Base-by-base conservation (phyloP, 2,113 vertebrate species). In the Datnioides undecimradiatus region DNA sequence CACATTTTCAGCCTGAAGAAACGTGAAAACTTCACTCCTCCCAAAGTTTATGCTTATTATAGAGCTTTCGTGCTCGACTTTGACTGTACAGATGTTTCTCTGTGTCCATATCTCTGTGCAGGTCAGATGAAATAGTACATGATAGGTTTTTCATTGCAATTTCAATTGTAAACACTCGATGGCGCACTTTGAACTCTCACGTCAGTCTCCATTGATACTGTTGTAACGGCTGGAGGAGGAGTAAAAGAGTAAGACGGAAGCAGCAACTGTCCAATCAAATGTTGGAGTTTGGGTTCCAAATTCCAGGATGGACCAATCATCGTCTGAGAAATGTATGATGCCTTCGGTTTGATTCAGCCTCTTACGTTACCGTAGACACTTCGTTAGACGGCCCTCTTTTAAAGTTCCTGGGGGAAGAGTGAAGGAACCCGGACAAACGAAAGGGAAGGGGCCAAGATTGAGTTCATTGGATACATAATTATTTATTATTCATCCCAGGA, bases 401-500 rank as follows among this genome's bases (percentile, higher is more conserved):
- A 90, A 95, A 95, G 91, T 94, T 94, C 89, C 87, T 85, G 71
- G 88, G 89, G 87, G 86, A 84, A 90, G 91, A 91, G 84, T 54
- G 64, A 76, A 82, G 57, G 68, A 63, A 83, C 46, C 73, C 52
- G 80, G 79, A 52, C 76, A 33, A 64, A 66, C 60, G 67, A 27
- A 51, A 73, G 82, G 76, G 73, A 76, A 75, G 38, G 82, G 86
- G 86, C 78, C 73, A 62, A 57, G 36, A 38, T 41, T 76, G 23
- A 73, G 51, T 63, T 34, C 46, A 33, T 36, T 49, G 80, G 65
- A 79, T 43, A 65, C 16, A 73, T 46, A 86, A 72, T 80, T 14
- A 57, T 6, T 54, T 33, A 6, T 5, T 48, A 52, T 59, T 45
- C 68, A 55, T 48, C 75, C 57, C 38, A 6, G 67, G 62, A 77